phyloP scores from a whole-genome alignment of 2,797 vertebrate species.

The Lepidocolaptes lacrymiger region DNA sequence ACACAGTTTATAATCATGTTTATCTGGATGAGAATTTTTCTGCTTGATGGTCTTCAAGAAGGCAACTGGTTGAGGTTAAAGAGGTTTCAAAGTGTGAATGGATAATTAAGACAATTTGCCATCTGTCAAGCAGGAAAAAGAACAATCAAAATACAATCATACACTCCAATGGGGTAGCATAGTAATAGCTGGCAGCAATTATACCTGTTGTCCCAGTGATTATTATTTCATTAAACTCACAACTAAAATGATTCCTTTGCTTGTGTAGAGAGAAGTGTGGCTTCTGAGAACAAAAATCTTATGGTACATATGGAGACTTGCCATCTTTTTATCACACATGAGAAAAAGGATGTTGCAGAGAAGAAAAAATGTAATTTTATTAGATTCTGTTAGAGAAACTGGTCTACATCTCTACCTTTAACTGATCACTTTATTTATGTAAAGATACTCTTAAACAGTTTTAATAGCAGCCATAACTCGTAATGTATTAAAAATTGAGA shows the following conservation, averaged over 20 bases:
- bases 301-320: accelerated
- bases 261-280: background rate
- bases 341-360: background rate
- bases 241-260: background rate
- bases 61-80: slow-evolving; percentile 45
- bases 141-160: slow-evolving; percentile 26
- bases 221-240: slow-evolving; percentile 51
- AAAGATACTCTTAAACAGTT: background rate
- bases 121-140: slow-evolving; percentile 53
- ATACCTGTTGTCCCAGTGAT: slow-evolving; percentile 38
- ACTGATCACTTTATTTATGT: background rate
- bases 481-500: background rate
- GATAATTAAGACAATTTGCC: slow-evolving; percentile 50
- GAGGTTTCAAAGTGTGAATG: slow-evolving; percentile 23
- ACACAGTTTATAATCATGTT: background rate
- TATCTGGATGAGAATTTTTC: background rate
- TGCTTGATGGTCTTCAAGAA: slow-evolving; percentile 38
- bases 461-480: background rate
- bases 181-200: slow-evolving; percentile 32
- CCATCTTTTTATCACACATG: background rate
- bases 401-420: background rate
- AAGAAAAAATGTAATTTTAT: background rate
- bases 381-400: background rate
- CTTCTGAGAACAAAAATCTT: background rate
- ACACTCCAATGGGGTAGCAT: background rate